phyloP scores from a whole-genome alignment of 2,113 vertebrate genomes.

The Pseudolaguvia tuberculata region DNA sequence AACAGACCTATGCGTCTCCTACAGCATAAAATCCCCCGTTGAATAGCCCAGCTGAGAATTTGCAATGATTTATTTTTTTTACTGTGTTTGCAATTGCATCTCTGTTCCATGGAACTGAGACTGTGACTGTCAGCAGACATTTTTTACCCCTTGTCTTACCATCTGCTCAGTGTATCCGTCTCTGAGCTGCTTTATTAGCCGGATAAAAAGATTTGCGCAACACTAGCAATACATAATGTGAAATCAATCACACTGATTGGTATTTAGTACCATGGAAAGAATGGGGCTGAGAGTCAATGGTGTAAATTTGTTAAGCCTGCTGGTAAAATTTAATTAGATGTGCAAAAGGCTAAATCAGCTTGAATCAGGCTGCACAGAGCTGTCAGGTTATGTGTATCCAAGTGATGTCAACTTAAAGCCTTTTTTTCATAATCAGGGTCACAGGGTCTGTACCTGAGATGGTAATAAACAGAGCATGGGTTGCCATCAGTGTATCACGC shows the following conservation, averaged over 20 bases:
- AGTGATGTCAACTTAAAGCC: not conserved
- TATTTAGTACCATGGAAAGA: not conserved
- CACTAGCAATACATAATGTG: not conserved
- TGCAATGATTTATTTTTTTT: not conserved
- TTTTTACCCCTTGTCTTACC: not conserved
- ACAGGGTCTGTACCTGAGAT: not conserved
- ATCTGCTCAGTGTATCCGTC: conserved; percentile 13
- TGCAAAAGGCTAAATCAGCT: conserved; percentile 1
- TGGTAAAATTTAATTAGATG: too few relatives aligned
- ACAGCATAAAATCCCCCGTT: not conserved
- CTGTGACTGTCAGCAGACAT: not conserved
- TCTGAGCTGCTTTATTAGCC: conserved; percentile 2
- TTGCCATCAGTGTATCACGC: not conserved
- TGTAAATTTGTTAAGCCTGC: not conserved
- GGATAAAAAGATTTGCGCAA: conserved; percentile 10
- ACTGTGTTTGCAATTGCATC: not conserved
- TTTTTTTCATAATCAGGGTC: not conserved
- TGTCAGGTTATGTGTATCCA: not conserved
- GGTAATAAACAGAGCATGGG: not conserved
- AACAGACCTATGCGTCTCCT: not conserved
- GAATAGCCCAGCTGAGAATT: not conserved
- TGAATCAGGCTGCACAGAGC: not conserved
- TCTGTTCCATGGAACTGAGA: conserved; percentile 2
- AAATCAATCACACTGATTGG: not conserved
- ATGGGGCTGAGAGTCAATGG: not conserved